These are phyloP conservation scores for Sander vitreus DNA, from an alignment of 2,113 vertebrate genomes.

Conservation along the genomic window DNA sequence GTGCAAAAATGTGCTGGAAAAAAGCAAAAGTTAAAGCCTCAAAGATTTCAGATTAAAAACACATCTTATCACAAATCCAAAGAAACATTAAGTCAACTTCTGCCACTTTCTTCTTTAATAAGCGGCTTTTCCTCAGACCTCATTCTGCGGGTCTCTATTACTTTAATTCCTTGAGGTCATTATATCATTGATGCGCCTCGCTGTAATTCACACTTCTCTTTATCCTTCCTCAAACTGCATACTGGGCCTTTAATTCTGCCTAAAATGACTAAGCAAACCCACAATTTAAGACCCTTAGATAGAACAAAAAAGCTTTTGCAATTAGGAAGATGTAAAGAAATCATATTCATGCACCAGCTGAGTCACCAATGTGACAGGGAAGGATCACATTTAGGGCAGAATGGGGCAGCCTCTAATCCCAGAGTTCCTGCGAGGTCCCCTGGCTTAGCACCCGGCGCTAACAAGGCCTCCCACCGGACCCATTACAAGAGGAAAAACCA, in stretches of 20 bases:
- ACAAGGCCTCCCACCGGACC: conserved; percentile 71
- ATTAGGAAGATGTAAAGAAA: conserved; percentile 68
- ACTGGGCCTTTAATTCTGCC: conserved; percentile 42
- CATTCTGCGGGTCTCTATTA: not conserved
- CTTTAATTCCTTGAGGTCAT: conserved; percentile 42
- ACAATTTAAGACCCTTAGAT: conserved; percentile 36
- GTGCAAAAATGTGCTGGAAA: too few species aligned
- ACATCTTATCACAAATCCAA: not conserved
- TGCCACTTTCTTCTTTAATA: not conserved
- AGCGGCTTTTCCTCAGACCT: conserved; percentile 2
- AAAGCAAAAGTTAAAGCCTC: too few species aligned
- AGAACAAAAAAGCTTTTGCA: conserved; percentile 51
- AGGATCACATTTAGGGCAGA: conserved; percentile 64
- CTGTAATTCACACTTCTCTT: conserved; percentile 46
- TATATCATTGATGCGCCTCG: conserved; percentile 44
- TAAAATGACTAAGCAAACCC: conserved; percentile 47
- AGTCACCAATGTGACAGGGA: conserved; percentile 68
- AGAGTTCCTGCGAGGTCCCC: conserved; percentile 63
- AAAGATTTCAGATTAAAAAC: too few species aligned
- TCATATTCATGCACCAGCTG: conserved; percentile 49
- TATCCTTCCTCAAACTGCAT: conserved; percentile 28
- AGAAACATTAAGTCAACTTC: conserved; percentile 7
- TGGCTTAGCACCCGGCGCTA: conserved; percentile 65
- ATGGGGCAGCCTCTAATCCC: conserved; percentile 64
- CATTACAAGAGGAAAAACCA: conserved; percentile 76